Conservation (phyloP, 2,888 invertebrate species). For the Miltochrista miniata region DNA sequence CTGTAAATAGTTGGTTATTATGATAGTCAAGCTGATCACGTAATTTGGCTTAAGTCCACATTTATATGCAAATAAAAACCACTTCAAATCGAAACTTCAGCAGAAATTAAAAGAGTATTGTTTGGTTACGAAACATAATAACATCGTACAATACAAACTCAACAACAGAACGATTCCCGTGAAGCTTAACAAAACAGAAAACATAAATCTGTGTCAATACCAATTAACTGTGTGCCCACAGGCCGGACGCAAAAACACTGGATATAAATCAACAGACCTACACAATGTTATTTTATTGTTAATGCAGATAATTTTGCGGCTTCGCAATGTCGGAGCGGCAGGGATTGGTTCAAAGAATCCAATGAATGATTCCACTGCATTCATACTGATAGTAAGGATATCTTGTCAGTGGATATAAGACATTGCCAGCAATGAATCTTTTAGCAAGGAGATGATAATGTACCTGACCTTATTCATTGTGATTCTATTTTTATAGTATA, state of each 20-base stretch:
- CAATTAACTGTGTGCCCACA: slow-evolving; percentile 54
- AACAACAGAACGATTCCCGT: slow-evolving; percentile 12
- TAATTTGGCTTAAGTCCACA: no score
- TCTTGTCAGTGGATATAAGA: no score
- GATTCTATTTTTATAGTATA: no score
- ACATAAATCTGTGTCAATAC: slow-evolving; percentile 63
- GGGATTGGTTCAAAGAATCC: slow-evolving; percentile 1
- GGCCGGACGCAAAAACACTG: slow-evolving; percentile 34
- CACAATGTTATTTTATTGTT: slow-evolving; percentile 29
- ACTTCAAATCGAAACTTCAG: neutral
- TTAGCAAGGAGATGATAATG: no score
- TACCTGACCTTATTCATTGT: no score
- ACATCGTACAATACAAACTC: slow-evolving; percentile 4
- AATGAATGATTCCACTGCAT: neutral
- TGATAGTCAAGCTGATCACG: no score
- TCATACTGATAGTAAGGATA: no score
- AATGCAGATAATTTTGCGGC: slow-evolving; percentile 30
- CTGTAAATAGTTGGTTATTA: no score
- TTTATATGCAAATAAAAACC: neutral
- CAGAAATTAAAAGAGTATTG: slow-evolving; percentile 4
- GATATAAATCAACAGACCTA: slow-evolving; percentile 34
- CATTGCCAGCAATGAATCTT: no score
- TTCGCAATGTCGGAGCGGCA: slow-evolving; percentile 5
- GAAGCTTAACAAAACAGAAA: slow-evolving; percentile 44
- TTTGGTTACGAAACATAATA: slow-evolving; percentile 1